phyloP scores from a whole-genome alignment of 2,888 invertebrate genomes.

The Microplitis manilae region DNA sequence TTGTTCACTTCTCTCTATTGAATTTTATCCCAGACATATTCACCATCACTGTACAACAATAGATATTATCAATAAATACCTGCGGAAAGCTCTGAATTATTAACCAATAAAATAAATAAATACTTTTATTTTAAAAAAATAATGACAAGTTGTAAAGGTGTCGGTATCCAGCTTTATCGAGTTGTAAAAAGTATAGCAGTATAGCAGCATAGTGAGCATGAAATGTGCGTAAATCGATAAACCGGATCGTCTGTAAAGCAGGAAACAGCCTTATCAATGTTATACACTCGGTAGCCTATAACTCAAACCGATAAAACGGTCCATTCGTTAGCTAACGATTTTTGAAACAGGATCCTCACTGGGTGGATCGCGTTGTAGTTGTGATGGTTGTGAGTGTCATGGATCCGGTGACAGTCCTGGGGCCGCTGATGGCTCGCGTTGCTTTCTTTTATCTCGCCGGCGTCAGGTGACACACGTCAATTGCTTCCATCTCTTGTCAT shows the following conservation, averaged over 20 bases:
- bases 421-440: constrained; percentile 12
- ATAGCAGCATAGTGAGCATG: constrained; percentile 3
- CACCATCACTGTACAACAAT: constrained; percentile 11
- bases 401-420: not conserved
- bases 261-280: constrained; percentile 50
- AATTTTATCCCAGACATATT: constrained; percentile 19
- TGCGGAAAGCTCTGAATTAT: too few relatives aligned
- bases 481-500: not conserved
- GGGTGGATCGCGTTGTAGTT: not conserved
- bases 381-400: not conserved
- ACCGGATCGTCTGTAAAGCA: constrained; percentile 42
- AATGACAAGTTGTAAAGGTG: too few relatives aligned
- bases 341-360: constrained; percentile 28
- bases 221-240: constrained; percentile 42
- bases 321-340: constrained; percentile 48
- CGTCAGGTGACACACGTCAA: constrained; percentile 30
- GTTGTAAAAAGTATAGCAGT: constrained; percentile 13
- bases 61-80: too few relatives aligned
- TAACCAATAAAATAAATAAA: too few relatives aligned
- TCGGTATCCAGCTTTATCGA: too few relatives aligned
- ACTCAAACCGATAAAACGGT: constrained; percentile 46
- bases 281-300: constrained; percentile 47
- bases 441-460: constrained; percentile 33
- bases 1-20: constrained; percentile 8
- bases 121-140: too few relatives aligned